A percentile compares a stretch with the other conserved stretches of the same genome.
These are phyloP conservation scores for Coreoperca whiteheadi DNA, from an alignment of 2,113 vertebrate genomes.

Conservation along the genomic window DNA sequence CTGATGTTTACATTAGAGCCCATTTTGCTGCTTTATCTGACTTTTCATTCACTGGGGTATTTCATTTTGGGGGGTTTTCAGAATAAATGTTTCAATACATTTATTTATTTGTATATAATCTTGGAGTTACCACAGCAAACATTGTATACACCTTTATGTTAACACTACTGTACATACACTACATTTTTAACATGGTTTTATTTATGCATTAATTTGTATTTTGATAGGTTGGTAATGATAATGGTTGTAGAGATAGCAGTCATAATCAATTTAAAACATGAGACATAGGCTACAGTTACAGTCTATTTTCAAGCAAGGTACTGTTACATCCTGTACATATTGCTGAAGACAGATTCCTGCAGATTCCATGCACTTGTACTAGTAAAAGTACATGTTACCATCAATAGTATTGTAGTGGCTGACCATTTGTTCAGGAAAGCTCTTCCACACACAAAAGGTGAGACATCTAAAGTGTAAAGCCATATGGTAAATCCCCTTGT, in stretches of 20 bases:
- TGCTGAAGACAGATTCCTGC: background rate
- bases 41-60: background rate
- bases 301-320: background rate
- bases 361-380: background rate
- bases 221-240: background rate
- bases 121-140: background rate
- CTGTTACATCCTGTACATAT: background rate
- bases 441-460: background rate
- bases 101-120: background rate
- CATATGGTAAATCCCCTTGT: background rate
- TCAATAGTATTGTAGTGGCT: background rate
- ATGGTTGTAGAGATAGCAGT: background rate
- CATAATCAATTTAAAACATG: background rate
- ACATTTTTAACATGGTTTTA: background rate
- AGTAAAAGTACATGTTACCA: background rate
- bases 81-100: slow-evolving; percentile 31
- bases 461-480: background rate
- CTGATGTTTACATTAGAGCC: too few species aligned
- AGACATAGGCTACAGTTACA: background rate
- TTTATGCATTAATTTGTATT: background rate
- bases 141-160: background rate
- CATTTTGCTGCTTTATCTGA: too few species aligned
- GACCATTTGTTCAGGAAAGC: background rate
- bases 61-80: too few species aligned
- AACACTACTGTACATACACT: background rate